Percentiles rank a stretch among this genome's conserved stretches.
phyloP scores from a whole-genome alignment of 2,888 invertebrate species.

The Proisotoma minuta region DNA sequence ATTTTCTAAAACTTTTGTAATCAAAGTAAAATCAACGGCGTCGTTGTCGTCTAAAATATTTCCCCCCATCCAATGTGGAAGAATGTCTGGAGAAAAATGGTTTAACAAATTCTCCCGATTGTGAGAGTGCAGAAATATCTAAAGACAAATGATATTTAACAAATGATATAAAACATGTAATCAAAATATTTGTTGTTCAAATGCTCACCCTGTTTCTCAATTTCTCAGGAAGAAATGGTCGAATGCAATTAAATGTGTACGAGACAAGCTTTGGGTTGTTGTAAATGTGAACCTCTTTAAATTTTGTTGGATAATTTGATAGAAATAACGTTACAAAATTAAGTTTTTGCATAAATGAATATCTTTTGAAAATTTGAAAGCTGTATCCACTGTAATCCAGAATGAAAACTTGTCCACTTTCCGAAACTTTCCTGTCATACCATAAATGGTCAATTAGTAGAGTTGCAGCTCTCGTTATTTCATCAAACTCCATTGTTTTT shows the following conservation, averaged over 20 bases:
- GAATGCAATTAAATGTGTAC: background rate
- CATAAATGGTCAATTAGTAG: conserved; percentile 4
- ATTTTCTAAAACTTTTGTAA: too few relatives aligned
- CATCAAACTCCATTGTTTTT: conserved; percentile 13
- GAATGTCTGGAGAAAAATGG: conserved; percentile 18
- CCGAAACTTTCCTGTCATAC: background rate
- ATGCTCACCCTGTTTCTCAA: conserved; percentile 4
- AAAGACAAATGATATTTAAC: background rate
- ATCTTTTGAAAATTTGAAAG: conserved; percentile 6
- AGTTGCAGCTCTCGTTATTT: background rate
- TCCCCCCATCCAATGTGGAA: conserved; percentile 26
- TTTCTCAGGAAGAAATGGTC: conserved; percentile 12
- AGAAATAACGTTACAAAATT: conserved; percentile 6
- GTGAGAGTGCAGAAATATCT: conserved; percentile 5
- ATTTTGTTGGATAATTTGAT: conserved; percentile 6
- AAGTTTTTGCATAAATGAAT: conserved; percentile 4
- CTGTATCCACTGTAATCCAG: conserved; percentile 9
- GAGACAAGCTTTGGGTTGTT: conserved; percentile 6
- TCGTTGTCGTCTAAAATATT: conserved; percentile 25
- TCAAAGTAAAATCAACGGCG: conserved; percentile 18
- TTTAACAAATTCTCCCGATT: background rate
- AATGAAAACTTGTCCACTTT: conserved; percentile 9
- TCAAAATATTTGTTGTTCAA: too few relatives aligned
- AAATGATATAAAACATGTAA: background rate
- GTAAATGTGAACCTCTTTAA: conserved; percentile 7